Base-by-base conservation (phyloP, 2,888 invertebrate genomes). In the Temnothorax ravouxi region DNA sequence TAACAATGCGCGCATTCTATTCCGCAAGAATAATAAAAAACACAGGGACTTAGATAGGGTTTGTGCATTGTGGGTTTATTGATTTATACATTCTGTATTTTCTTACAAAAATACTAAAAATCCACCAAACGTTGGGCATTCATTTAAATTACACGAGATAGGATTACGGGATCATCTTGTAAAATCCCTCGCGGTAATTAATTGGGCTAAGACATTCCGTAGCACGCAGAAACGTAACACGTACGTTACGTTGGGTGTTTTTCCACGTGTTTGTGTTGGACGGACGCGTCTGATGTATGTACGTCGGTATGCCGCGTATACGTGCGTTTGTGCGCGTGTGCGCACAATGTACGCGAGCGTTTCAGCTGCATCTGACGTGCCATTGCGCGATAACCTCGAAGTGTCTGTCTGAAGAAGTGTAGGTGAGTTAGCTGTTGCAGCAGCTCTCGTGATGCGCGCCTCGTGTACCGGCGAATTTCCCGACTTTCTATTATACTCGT, bases 371-470 rank as follows among this genome's bases (percentile, higher is more conserved):
- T 83, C 86, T 85, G 88, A 88, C 87, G 84, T 86, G 84, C 88
- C 91, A 83, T 87, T 86, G 86, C 85, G 84, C 85, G 88, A 86
- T 89, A 89, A 88, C 80, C 88, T 84, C 91, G 84, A 84, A 86
- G 83, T 84, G 88, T 89, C 86, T 84, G 85, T 84, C 86, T 76
- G 84, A 87, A 87, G 86, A 87, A 87, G 84, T 82, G 79, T 77
- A 71, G 74, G 56, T 81, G 74, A 66, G 61, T 76, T 76, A 69
- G 80, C 67, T 80, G 74, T 77, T 66, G 82, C 62, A 59, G 47
- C 74, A 38, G 29, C 64, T 56, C 85, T 66, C 75, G 47, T 34
- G 75, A 76, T 67, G 75, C 47, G 75, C 75, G 66, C 62, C 50
- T 34, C 66, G 75, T 74, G 34, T 67, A 66, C 50, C 67, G 21